Conservation (phyloP, 1,140 invertebrate species). For the Armadillidium nasatum region DNA sequence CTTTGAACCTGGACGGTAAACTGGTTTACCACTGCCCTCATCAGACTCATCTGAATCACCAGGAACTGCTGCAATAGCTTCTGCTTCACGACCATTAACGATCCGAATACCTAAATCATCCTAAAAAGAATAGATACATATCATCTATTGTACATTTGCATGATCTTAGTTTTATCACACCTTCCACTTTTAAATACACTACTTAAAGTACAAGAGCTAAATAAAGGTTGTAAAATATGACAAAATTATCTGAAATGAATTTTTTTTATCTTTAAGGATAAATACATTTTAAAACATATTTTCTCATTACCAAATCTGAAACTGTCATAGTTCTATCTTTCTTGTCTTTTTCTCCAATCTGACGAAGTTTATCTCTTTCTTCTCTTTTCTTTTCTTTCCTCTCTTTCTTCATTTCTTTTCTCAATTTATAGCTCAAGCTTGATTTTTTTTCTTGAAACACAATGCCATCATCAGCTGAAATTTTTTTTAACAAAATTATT, state of each 20-base stretch:
- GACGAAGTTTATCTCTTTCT: slow-evolving; percentile 36
- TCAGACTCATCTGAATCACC: slow-evolving; percentile 60
- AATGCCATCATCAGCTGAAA: slow-evolving; percentile 45
- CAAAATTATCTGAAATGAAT: neutral
- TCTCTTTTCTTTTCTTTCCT: slow-evolving; percentile 42
- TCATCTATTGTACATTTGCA: neutral
- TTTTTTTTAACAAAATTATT: neutral
- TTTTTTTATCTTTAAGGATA: neutral
- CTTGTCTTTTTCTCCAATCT: slow-evolving; percentile 37
- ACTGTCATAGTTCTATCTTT: slow-evolving; percentile 32
- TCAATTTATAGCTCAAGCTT: slow-evolving; percentile 39
- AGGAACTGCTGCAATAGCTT: slow-evolving; percentile 67
- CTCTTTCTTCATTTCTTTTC: slow-evolving; percentile 44
- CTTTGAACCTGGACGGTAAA: slow-evolving; percentile 14
- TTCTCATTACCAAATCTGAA: slow-evolving; percentile 4
- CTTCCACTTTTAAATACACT: neutral
- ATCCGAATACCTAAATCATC: slow-evolving; percentile 51
- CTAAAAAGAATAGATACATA: slow-evolving; percentile 25
- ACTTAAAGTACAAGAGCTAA: neutral
- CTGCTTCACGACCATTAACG: slow-evolving; percentile 73
- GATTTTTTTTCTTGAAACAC: slow-evolving; percentile 44
- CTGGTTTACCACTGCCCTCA: slow-evolving; percentile 43
- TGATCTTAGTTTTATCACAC: neutral
- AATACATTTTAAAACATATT: neutral
- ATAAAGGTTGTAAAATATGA: neutral